Base-by-base conservation (phyloP, 2,797 vertebrate species). In the Synaphobranchus kaupii region DNA sequence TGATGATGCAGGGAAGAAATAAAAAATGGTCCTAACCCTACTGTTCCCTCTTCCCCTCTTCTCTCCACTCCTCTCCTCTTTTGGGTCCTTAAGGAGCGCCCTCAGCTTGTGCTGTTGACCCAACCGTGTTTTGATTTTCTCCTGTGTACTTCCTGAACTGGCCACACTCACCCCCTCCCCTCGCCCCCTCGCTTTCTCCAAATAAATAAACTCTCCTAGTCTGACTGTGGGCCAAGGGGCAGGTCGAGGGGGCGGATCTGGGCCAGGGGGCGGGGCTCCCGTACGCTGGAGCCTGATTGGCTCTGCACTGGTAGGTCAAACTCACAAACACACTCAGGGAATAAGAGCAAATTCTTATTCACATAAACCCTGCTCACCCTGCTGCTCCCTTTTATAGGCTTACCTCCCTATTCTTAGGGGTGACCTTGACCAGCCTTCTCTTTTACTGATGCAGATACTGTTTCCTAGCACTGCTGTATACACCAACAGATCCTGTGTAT, bases 121-220 rank as follows among this genome's bases (percentile, higher is more conserved):
- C 60, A 44, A 50, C 86, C 17, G 1, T 80, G 87, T 86, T 84
- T 86, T 86, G 20, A 56, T 84, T 88, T 80, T 83, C 78, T 71
- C 71, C 87, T 83, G 44, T 87, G 88, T 78, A 73, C 31, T 86
- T 89, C 86, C 87, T 76, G 78, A 39, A 68, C 71, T 50, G 48
- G 81, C 88, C 15, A 50, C 85, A 60, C 73, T 76, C 87, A 71
- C 76, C 28, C 2, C 28, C 0, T 10, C 28, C 9, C 28, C 31
- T 9, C 9, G 12, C 68, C 28, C 68, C 9, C 12, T 34, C 48
- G 15, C 31, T 84, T 85, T 84, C 83, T 80, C 84, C 48, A 56
- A 73, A 84, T 89, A 81, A 76, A 84, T 52, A 87, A 60, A 81
- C 85, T 87, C 44, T 88, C 66, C 81, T 78, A 80, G 50, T 80